phyloP scores from a whole-genome alignment of 2,888 invertebrate species.

The Apomyelois bistriatella region DNA sequence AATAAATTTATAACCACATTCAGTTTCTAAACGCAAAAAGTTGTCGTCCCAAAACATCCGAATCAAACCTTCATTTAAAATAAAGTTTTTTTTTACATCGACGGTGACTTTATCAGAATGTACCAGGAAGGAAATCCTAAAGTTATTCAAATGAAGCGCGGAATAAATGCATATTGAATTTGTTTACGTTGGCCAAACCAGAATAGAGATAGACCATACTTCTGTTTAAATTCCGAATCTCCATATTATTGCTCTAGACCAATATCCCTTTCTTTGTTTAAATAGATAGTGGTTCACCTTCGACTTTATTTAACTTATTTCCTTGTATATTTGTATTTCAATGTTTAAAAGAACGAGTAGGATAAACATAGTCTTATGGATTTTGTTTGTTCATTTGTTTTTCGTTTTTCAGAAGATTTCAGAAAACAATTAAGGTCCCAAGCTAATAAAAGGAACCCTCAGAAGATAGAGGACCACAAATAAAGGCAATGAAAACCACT shows the following conservation, averaged over 20 bases:
- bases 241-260: constrained; percentile 61
- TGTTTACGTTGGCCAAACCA: constrained; percentile 69
- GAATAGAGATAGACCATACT: constrained; percentile 61
- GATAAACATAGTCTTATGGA: no score
- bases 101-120: constrained; percentile 20
- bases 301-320: neutral
- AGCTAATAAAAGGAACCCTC: no score
- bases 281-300: constrained; percentile 19
- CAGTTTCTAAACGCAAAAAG: no score
- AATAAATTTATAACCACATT: no score
- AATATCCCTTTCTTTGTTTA: constrained; percentile 42
- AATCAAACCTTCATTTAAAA: constrained; percentile 1
- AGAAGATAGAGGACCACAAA: no score
- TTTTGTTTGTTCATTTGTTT: no score
- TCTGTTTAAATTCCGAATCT: constrained; percentile 70
- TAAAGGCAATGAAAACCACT: no score
- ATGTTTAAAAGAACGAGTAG: neutral
- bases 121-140: constrained; percentile 44
- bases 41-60: neutral
- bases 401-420: no score
- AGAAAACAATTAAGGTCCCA: no score
- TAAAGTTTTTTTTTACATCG: constrained; percentile 11
- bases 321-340: neutral
- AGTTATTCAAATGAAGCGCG: constrained; percentile 69
- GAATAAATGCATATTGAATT: constrained; percentile 78